A percentile compares a stretch with the other conserved stretches of the same genome.
Conservation (phyloP, 2,888 invertebrate genomes). For the Blastobasis adustella region DNA sequence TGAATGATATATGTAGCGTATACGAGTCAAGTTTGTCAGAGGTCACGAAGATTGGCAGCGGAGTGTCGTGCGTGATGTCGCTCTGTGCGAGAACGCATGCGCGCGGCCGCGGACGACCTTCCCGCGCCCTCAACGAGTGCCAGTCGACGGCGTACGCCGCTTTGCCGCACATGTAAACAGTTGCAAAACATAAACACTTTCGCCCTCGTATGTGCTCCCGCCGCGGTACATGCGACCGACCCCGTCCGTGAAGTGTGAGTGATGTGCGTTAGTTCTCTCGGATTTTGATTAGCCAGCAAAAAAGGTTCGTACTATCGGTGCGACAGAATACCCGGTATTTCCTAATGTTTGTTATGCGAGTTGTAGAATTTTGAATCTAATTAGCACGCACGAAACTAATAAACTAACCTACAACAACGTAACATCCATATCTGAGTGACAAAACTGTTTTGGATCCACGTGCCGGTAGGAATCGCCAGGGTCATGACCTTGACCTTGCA, state of each 20-base stretch:
- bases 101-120: conserved; percentile 53
- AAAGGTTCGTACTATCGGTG: conserved; percentile 22
- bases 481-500: conserved; percentile 26
- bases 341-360: conserved; percentile 12
- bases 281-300: conserved; percentile 19
- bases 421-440: no score
- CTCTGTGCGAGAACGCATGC: conserved; percentile 52
- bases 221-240: conserved; percentile 11
- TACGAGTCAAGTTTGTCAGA: conserved; percentile 24
- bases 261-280: conserved; percentile 31
- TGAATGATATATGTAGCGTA: no score
- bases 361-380: not conserved
- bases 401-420: no score
- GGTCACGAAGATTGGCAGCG: conserved; percentile 39
- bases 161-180: conserved; percentile 56
- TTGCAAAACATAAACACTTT: conserved; percentile 36
- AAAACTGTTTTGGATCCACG: no score
- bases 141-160: conserved; percentile 61
- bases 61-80: conserved; percentile 32
- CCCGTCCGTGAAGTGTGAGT: conserved; percentile 32
- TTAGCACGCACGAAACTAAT: not conserved
- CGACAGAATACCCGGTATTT: no score
- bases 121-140: conserved; percentile 50
- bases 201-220: conserved; percentile 32
- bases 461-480: no score